Evolutionary conservation across 1,140 invertebrate genomes (phyloP).

Genomic region (Eriocheir sinensis): DNA sequence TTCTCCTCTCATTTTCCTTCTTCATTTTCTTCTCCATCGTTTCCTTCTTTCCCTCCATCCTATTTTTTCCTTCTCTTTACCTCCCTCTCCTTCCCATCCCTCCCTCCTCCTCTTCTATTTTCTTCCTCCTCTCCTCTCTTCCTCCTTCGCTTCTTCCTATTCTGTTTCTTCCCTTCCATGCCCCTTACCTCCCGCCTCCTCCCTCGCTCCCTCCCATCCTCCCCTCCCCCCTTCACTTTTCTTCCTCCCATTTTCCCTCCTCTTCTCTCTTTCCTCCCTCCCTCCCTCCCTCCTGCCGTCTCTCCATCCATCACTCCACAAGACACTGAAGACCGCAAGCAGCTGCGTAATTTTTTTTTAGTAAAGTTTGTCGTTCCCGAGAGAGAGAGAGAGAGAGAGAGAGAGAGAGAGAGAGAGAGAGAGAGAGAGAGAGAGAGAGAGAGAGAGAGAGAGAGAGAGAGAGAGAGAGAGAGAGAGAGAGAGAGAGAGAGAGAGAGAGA

Average conservation of each 20-base stretch:
- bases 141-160: background rate
- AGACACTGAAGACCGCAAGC: conserved; percentile 36
- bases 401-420: too few species aligned
- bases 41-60: background rate
- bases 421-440: conserved; percentile 22
- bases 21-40: background rate
- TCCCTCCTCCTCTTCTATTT: background rate
- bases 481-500: too few species aligned
- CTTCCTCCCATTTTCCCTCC: background rate
- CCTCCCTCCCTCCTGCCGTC: background rate
- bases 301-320: conserved; percentile 28
- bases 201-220: background rate
- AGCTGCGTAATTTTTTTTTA: background rate
- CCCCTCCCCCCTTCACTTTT: background rate
- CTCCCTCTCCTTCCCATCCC: conserved; percentile 1
- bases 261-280: background rate
- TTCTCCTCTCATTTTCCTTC: background rate
- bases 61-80: background rate
- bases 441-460: background rate
- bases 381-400: conserved; percentile 5
- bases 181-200: too few species aligned
- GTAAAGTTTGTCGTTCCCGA: background rate
- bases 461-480: too few species aligned
- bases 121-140: background rate
- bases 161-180: background rate